Evolutionary conservation across 30 jellyfish, hydroid and myxozoan species (phyloP), one percentile per base, ranked within the genome.

Genomic region (Hydractinia echinata): DNA sequence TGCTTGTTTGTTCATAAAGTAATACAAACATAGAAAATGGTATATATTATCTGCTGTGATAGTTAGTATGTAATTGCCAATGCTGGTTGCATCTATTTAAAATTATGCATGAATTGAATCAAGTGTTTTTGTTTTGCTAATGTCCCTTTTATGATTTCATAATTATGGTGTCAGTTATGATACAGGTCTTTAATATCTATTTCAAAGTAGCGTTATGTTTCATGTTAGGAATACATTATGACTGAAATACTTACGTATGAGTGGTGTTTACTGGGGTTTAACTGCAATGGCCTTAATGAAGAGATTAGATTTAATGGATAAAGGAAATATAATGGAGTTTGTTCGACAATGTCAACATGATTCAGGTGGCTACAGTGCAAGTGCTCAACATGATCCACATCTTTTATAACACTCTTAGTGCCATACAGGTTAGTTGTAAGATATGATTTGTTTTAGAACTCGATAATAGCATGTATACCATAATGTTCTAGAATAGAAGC

Each of bases 331-430:
- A 11, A 19, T 88, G 14, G 72, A 76, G 7, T 88, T 94, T 78
- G 89, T 94, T 7, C 76, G 16, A 15, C 53, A 89, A 4, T 94
- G 99, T 64, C 89, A 88, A 52, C 96, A 94, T 55, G 82, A 82
- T 7, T 56, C 84, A 76, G 99, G 99, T 66, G 99, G 99, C 19
- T 94, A 83, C 66, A 94, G 99, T 55, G 97, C 99, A 3, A 82
- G 97, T 64, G 68, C 72, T 4, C 67, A 82, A 50, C 95, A 88
- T 82, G 96, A 88, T 56, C 90, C 99, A 39, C 97, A 88, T 73
- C 89, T 94, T 10, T 83, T 94, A 54, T 73, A n/a, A 85, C 66
- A 94, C 99, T 5, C 90, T 94, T 56, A 94, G 99, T 85, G 97
- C 99, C 10, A 58, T 94, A 13, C 99, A 94, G 97, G 99, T 94